Evolutionary conservation across 2,797 vertebrate genomes (phyloP), one percentile per base, ranked within the genome.

Genomic region (Smutsia gigantea): DNA sequence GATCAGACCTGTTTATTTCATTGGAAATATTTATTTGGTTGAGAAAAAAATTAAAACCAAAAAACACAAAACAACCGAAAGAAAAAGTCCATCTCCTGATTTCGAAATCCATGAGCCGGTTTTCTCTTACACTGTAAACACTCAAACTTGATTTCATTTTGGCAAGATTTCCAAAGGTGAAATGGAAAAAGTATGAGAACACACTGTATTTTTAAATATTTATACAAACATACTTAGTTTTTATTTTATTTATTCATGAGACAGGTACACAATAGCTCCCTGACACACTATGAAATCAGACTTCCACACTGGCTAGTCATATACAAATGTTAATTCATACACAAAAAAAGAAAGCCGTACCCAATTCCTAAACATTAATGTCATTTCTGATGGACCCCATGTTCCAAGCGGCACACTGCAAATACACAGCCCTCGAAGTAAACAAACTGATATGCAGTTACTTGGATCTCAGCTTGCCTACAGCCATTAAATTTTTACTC

Each of bases 1-100:
- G 69, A 96, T 91, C 57, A 95, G 79, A 95, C 23, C 29, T 71
- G 57, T 86, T 97, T 97, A 89, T 83, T 97, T 97, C 89, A 96
- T 46, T 87, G 19, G 84, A 87, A 96, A 37, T 51, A 95, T 86
- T 27, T 88, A 95, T 94, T 93, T 92, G 66, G 29, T 57, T 63
- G 66, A 84, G 46, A 25, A 79, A 94, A 92, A 46, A 95, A 84
- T 29, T 31, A 88, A 97, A 96, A 87, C 51, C 59, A 15, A 97
- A 96, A 91, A 71, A 95, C 81, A 95, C 71, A 71, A 87, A 94
- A 81, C 55, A 92, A 86, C 84, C 37, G 14, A 83, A 3, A 0
- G 95, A 92, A 27, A 31, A 96, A 74, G 23, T 53, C 46, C 29
- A 75, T 25, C 53, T 72, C 55, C 23, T 86, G 55, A 93, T 89